A percentile compares a stretch with the other conserved stretches of the same genome.
Conservation (phyloP, 2,113 vertebrate species). For the Zingel zingel region DNA sequence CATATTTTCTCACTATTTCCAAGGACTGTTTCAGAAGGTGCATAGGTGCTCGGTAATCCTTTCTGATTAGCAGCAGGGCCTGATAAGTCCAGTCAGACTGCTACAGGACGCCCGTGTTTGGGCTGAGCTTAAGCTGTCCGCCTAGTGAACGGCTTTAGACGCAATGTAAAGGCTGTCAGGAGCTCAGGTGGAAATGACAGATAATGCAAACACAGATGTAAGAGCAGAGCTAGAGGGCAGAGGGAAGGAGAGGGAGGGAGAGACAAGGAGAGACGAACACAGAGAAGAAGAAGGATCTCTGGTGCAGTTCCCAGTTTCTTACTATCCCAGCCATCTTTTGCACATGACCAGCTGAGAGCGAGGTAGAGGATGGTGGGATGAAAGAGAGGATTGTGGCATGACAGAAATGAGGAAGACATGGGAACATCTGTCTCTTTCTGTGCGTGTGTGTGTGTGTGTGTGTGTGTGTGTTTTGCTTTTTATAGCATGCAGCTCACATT, state of each 20-base stretch:
- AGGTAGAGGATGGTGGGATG: constrained; percentile 46
- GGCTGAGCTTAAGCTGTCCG: constrained; percentile 64
- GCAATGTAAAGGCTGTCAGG: constrained; percentile 52
- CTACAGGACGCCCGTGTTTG: constrained; percentile 52
- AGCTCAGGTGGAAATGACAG: constrained; percentile 63
- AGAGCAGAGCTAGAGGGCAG: constrained; percentile 35
- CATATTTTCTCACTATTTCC: constrained; percentile 46
- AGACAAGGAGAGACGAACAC: constrained; percentile 7
- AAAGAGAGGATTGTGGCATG: constrained; percentile 60
- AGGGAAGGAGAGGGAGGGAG: constrained; percentile 46
- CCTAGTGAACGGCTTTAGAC: constrained; percentile 58
- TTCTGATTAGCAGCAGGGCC: constrained; percentile 61
- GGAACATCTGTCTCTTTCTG: constrained; percentile 66
- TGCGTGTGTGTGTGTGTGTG: constrained; percentile 47
- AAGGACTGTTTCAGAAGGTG: constrained; percentile 47
- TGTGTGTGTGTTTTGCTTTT: constrained; percentile 56
- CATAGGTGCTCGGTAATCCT: constrained; percentile 64
- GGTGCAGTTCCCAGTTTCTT: constrained; percentile 13
- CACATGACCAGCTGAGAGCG: neutral
- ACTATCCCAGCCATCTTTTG: constrained; percentile 60
- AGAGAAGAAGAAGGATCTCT: constrained; percentile 14
- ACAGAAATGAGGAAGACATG: constrained; percentile 68
- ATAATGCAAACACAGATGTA: constrained; percentile 70
- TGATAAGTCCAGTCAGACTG: constrained; percentile 62
- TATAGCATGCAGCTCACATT: constrained; percentile 67